Conservation (phyloP, 2,797 vertebrate species). For the Amazona ochrocephala region DNA sequence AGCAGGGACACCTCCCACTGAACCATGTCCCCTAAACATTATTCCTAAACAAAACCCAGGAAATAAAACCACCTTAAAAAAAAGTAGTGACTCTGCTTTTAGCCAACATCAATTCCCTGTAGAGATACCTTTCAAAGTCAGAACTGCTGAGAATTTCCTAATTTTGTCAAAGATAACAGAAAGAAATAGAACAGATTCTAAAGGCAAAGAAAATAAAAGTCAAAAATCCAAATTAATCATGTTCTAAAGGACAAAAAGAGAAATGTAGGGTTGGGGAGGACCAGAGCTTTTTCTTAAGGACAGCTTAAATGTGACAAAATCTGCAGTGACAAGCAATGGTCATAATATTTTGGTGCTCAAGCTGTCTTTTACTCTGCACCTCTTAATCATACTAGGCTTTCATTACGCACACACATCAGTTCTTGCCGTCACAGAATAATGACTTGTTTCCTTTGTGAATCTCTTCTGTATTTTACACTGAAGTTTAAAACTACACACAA, state of each 20-base stretch:
- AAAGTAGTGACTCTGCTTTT: background rate
- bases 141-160: background rate
- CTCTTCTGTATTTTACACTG: background rate
- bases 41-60: background rate
- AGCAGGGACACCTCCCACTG: no score
- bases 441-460: background rate
- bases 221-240: background rate
- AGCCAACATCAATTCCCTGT: background rate
- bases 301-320: background rate
- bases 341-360: background rate
- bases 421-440: background rate
- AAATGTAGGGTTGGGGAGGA: rapidly evolving
- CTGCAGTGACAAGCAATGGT: background rate
- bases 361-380: background rate
- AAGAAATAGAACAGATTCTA: background rate
- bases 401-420: background rate
- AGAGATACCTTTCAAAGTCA: background rate
- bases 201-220: background rate
- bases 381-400: background rate
- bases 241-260: background rate
- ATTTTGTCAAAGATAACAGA: background rate
- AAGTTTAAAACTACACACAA: background rate
- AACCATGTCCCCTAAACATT: no score
- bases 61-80: background rate
- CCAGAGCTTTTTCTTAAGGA: background rate